Base-by-base conservation (phyloP, 2,113 vertebrate species). In the Motacilla alba region DNA sequence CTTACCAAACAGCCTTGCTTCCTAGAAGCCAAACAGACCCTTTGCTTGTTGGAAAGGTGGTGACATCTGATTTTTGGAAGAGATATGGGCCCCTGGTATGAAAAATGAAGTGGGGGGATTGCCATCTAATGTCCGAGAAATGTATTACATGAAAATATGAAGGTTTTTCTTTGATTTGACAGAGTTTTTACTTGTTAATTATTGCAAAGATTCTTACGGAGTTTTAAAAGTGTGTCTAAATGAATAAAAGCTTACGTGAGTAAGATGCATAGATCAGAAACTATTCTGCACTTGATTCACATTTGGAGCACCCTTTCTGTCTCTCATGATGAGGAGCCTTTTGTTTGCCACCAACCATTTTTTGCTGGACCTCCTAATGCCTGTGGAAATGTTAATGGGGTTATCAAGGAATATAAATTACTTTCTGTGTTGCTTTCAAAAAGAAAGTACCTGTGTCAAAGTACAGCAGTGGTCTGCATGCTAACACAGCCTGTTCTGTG, bases 51-150 rank as follows among this genome's bases (percentile, higher is more conserved):
- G 72, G 22, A 47, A 81, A 63, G 53, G 41, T 73, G 88, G 53
- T 72, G 73, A 80, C 27, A 23, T 35, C 60, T 13, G 66, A 58
- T 78, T 95, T 95, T 95, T 64, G 73, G 76, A 96, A 93, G n/a
- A 46, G 69, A 60, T 82, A 6, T 52, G 79, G 68, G 85, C 90
- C 91, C 83, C 68, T 79, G 56, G 35, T 86, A 60, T 90, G 73
- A 95, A 84, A 96, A 96, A 92, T 84, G 10, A 64, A 96, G 96
- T 93, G 92, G 95, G 95, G 95, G 96, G 95, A 97, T 97, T 97
- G 96, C 96, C 96, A 96, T 96, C 96, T 97, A 97, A 96, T 97
- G 96, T 96, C 95, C 76, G 3, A 96, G 94, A 87, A 94, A 90
- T 97, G 96, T 96, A 97, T 95, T 97, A 97, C 96, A 96, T 96